Conservation (phyloP, 2,888 invertebrate species). For the Torymus tubicola region DNA sequence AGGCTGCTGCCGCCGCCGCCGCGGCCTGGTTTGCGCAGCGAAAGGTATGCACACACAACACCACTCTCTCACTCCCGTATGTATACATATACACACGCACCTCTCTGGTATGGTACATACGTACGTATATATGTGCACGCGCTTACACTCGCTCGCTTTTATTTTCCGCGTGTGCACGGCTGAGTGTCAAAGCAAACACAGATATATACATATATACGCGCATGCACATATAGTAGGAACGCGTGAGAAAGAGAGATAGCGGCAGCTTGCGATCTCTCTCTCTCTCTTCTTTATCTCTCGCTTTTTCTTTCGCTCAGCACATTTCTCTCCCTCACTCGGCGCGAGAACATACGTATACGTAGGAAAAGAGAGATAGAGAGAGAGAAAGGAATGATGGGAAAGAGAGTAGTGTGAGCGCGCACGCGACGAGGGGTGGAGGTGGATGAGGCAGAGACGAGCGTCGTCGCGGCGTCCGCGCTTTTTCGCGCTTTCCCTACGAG, state of each 20-base stretch:
- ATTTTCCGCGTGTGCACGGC: background rate
- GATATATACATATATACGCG: background rate
- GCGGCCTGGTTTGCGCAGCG: conserved; percentile 5
- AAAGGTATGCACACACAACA: background rate
- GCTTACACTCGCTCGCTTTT: background rate
- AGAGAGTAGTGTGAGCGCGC: too few relatives aligned
- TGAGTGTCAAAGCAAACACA: conserved; percentile 31
- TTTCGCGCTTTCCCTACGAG: conserved; percentile 16
- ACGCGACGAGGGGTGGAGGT: too few relatives aligned
- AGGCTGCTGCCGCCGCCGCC: background rate
- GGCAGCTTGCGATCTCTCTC: conserved; percentile 1
- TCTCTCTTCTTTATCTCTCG: conserved; percentile 5
- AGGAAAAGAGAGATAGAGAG: too few relatives aligned
- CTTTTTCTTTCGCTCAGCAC: background rate
- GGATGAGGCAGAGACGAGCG: too few relatives aligned
- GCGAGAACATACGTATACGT: too few relatives aligned
- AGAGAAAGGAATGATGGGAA: too few relatives aligned
- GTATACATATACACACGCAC: too few relatives aligned
- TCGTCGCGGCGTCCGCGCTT: conserved; percentile 1
- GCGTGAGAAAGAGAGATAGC: background rate
- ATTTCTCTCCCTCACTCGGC: background rate
- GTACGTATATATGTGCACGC: background rate
- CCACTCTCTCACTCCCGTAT: too few relatives aligned
- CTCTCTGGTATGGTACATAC: too few relatives aligned
- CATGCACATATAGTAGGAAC: too few relatives aligned